A percentile compares a stretch with the other conserved stretches of the same genome.
Evolutionary conservation across 1,140 invertebrate species (phyloP).

Genomic region (Marisa cornuarietis): DNA sequence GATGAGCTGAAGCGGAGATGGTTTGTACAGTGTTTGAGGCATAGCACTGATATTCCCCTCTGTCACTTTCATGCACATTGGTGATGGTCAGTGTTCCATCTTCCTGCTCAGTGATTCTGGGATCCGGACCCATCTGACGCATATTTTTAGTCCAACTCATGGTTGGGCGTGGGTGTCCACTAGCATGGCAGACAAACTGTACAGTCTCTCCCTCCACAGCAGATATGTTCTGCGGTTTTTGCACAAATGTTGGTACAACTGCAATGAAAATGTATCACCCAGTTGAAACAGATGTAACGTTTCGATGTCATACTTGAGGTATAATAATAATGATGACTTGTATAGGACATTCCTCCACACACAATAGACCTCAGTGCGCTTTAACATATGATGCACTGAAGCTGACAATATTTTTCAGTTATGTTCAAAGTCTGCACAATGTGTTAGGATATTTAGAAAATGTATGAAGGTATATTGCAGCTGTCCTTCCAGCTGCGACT

Average conservation of each 20-base stretch:
- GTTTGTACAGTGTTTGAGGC: constrained; percentile 76
- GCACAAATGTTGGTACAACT: constrained; percentile 50
- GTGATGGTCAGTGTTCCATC: constrained; percentile 75
- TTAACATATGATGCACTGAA: no score
- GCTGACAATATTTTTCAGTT: no score
- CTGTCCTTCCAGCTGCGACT: no score
- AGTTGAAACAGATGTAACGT: no score
- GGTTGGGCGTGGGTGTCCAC: constrained; percentile 74
- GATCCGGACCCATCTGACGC: constrained; percentile 22
- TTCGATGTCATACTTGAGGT: no score
- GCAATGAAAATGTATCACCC: constrained; percentile 10
- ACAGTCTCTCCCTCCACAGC: constrained; percentile 68
- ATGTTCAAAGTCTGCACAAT: no score
- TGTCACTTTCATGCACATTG: constrained; percentile 72
- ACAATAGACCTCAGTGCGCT: no score
- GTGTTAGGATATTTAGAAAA: no score
- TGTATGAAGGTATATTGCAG: no score
- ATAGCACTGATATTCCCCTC: constrained; percentile 78
- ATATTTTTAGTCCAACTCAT: constrained; percentile 75
- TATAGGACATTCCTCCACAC: no score
- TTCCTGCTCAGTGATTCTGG: constrained; percentile 30
- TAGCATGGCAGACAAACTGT: constrained; percentile 73
- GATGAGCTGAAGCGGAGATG: constrained; percentile 73
- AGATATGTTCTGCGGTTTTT: constrained; percentile 57
- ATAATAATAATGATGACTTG: no score